These are phyloP conservation scores for Drosophila parthenogenetica DNA, from an alignment of 2,888 invertebrate genomes.

Conservation along the genomic window DNA sequence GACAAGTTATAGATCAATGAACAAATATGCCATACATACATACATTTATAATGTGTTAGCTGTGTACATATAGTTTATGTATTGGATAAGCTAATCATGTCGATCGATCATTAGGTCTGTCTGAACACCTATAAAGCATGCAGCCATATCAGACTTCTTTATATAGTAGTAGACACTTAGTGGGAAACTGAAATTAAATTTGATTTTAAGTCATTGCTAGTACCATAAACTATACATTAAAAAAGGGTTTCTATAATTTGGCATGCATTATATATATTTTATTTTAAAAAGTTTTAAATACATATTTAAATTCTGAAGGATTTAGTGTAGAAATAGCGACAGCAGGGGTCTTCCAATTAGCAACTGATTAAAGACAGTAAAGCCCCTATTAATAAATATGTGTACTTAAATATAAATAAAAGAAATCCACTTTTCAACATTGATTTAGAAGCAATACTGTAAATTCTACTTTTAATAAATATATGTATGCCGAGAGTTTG, in stretches of 20 bases:
- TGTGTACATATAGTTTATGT: conserved; percentile 1
- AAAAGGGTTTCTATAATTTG: background rate
- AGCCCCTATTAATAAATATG: background rate
- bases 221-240: too few species aligned
- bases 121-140: conserved; percentile 4
- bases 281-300: background rate
- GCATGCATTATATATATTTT: too few species aligned
- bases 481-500: too few species aligned
- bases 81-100: background rate
- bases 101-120: background rate
- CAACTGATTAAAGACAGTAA: background rate
- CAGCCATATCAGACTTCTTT: conserved; percentile 17
- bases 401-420: conserved; percentile 15
- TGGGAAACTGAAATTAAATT: background rate
- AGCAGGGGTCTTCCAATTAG: conserved; percentile 12
- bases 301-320: background rate
- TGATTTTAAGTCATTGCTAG: background rate
- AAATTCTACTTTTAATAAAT: background rate
- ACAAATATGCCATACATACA: conserved; percentile 25
- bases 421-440: background rate
- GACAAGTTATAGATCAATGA: conserved; percentile 15
- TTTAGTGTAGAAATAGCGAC: conserved; percentile 7
- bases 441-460: background rate
- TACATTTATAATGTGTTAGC: conserved; percentile 6
- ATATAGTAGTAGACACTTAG: conserved; percentile 1